phyloP scores from a whole-genome alignment of 1,140 invertebrate genomes.

The Drosophila pseudoananassae region DNA sequence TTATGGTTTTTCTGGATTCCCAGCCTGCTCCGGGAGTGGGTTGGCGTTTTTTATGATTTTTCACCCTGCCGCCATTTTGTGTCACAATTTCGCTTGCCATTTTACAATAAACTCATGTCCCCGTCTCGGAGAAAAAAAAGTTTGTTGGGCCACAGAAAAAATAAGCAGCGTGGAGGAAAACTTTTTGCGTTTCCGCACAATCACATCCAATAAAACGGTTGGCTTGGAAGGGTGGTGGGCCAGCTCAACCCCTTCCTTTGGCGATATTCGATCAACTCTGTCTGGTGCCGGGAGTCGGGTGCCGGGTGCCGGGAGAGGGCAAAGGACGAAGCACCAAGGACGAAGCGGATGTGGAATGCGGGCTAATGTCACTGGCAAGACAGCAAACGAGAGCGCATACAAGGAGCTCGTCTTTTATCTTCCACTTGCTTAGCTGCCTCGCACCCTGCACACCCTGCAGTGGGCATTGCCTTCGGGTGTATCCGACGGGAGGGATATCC shows the following conservation, averaged over 20 bases:
- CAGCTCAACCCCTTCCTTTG: neutral
- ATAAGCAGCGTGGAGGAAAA: constrained; percentile 46
- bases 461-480: constrained; percentile 8
- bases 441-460: neutral
- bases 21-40: constrained; percentile 12
- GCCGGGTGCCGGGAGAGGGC: neutral
- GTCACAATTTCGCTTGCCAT: constrained; percentile 71
- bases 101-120: constrained; percentile 61
- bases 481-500: neutral
- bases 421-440: constrained; percentile 68
- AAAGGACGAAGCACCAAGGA: neutral
- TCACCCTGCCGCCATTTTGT: constrained; percentile 63
- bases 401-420: constrained; percentile 71
- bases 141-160: constrained; percentile 30
- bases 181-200: constrained; percentile 78
- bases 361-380: constrained; percentile 69
- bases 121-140: constrained; percentile 51
- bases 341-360: constrained; percentile 21
- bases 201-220: constrained; percentile 81
- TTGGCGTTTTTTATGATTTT: constrained; percentile 70
- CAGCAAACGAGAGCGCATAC: constrained; percentile 36
- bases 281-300: constrained; percentile 9
- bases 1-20: constrained; percentile 62
- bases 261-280: constrained; percentile 70
- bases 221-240: constrained; percentile 43